phyloP scores from a whole-genome alignment of 2,113 vertebrate species.

The Sialia sialis region DNA sequence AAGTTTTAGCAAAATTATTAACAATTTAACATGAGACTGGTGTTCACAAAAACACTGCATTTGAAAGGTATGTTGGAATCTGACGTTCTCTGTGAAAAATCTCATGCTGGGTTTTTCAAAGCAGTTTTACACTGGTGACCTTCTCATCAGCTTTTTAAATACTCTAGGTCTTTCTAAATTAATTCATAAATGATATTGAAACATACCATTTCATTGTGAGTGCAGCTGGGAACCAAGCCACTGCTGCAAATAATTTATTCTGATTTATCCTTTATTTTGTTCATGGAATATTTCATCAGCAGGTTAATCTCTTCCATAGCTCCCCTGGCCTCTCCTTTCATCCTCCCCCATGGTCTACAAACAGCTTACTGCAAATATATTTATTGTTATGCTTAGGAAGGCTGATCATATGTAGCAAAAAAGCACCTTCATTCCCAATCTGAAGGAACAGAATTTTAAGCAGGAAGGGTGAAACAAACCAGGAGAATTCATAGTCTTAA shows the following conservation, averaged over 20 bases:
- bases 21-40: not conserved
- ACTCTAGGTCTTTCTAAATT: not conserved
- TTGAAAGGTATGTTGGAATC: not conserved
- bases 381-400: not conserved
- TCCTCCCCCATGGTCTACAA: not conserved
- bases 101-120: not conserved
- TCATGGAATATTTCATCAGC: not conserved
- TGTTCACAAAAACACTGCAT: not conserved
- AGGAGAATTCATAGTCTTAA: not conserved
- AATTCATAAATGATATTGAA: not conserved
- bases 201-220: not conserved
- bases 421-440: not conserved
- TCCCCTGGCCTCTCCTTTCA: not conserved
- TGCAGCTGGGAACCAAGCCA: not conserved
- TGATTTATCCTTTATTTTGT: not conserved
- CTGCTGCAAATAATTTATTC: constrained; percentile 3
- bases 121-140: not conserved
- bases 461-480: not conserved
- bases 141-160: not conserved
- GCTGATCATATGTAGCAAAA: not conserved
- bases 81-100: not conserved
- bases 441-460: not conserved
- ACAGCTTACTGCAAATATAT: not conserved
- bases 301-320: not conserved
- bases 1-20: not conserved